phyloP scores from a whole-genome alignment of 2,113 vertebrate species.

The Poeciliopsis turrubarensis region DNA sequence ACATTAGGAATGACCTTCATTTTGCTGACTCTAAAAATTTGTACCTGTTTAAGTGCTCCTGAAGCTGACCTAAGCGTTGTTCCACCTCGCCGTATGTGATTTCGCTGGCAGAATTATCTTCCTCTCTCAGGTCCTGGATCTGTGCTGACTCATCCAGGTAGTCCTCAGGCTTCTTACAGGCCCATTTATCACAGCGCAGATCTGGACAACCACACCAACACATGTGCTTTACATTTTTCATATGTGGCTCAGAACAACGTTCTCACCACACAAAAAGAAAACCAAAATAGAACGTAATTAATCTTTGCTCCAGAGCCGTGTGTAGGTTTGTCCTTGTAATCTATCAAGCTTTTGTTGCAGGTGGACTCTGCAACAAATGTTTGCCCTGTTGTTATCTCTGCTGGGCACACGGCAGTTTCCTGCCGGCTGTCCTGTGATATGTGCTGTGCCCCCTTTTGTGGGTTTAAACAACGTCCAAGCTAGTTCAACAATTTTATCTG shows the following conservation, averaged over 20 bases:
- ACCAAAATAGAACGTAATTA: slow-evolving; percentile 72
- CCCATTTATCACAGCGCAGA: slow-evolving; percentile 83
- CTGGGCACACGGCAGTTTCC: slow-evolving; percentile 61
- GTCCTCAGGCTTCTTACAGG: slow-evolving; percentile 77
- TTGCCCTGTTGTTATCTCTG: slow-evolving; percentile 75
- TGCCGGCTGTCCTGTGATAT: slow-evolving; percentile 36
- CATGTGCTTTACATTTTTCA: slow-evolving; percentile 58
- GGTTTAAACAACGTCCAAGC: slow-evolving; percentile 34
- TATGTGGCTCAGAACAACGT: slow-evolving; percentile 67
- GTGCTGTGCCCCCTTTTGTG: slow-evolving; percentile 40
- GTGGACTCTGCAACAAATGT: slow-evolving; percentile 42
- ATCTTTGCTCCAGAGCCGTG: slow-evolving; percentile 61
- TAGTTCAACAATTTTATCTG: slow-evolving; percentile 50
- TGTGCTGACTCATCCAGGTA: slow-evolving; percentile 83
- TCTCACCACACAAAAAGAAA: slow-evolving; percentile 47
- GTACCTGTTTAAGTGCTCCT: slow-evolving; percentile 97
- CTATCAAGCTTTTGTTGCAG: slow-evolving; percentile 57
- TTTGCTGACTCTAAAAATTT: slow-evolving; percentile 5
- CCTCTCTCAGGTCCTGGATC: slow-evolving; percentile 82
- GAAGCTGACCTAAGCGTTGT: slow-evolving; percentile 93
- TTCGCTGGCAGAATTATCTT: slow-evolving; percentile 90
- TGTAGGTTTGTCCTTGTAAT: slow-evolving; percentile 54
- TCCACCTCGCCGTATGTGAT: slow-evolving; percentile 95
- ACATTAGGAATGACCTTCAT: slow-evolving; percentile 4
- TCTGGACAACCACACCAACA: slow-evolving; percentile 79